Evolutionary conservation across 2,888 invertebrate genomes (phyloP), one percentile per base, ranked within the genome.

Genomic region (Hyalella azteca): DNA sequence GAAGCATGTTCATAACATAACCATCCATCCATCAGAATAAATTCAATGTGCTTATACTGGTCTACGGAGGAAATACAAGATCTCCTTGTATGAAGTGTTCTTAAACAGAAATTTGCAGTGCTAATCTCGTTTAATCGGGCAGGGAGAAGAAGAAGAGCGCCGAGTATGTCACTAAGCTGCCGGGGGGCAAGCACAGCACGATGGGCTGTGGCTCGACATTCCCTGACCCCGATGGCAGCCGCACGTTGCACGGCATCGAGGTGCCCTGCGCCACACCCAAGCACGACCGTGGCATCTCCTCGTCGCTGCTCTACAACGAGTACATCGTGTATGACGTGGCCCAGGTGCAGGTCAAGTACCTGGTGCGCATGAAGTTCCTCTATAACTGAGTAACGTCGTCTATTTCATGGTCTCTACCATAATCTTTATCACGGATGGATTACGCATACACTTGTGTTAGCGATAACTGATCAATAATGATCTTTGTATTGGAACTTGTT

Each of bases 241-340:
- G 90, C 81, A 87, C 89, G 0, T 89, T 91, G 2, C 87, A 79
- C 90, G 19, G 92, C 22, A 75, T 75, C 13, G 75, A 75, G 19
- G 45, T 75, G 3, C 66, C 66, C 19, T 29, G 19, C 1, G 66
- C 66, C 36, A 66, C 32, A 19, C 66, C 66, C 1, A 36, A 19
- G 19, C 36, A 66, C 0, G 36, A 66, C 2, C 2, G 36, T 32
- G 5, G 36, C 3, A 22, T 36, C 15, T 19, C 89, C 90, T 19
- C 91, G 89, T 88, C 89, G 3, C 89, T 98, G 85, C 90, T 97
- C 2, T 98, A 98, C 88, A 98, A 98, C 89, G 98, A 98, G 92
- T 93, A 91, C 87, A 95, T 99, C 88, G 97, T 99, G 0, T 99
- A 99, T 88, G 97, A 98, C 88, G 92, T 94, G 49, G 95, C 95